Base-by-base conservation (phyloP, 2,888 invertebrate species). In the Sceliomorpha sp. region DNA sequence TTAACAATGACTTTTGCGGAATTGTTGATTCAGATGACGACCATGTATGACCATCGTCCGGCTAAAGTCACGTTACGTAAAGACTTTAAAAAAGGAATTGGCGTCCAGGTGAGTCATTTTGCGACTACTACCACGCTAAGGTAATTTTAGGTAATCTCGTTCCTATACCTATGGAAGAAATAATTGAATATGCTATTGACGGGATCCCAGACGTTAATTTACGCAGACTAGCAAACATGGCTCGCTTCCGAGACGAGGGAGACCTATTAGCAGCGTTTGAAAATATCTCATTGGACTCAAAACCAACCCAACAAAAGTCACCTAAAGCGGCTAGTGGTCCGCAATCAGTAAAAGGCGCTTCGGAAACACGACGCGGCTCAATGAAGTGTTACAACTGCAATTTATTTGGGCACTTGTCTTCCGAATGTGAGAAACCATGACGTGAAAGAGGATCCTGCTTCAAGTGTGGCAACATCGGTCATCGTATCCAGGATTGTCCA, bases 111-210 rank as follows among this genome's bases (percentile, higher is more conserved):
- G 73, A 76, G 31, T 42, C 60, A 14, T 76, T 75, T 7, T 37
- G 42, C n/a, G 42, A 53, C 8, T 73, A 73, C 14, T 66, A 58
- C 29, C 67, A 73, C 44, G 68, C 66, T 4, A 75, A 75, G 42
- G 34, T 63, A 0, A 66, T 59, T 8, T 48, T 68, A 0, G 68
- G 36, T 0, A 71, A 71, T 47, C 42, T 47, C 0, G 55, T 70
- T 1, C 24, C 48, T 1, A 48, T 70, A 5, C 15, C 9, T 7
- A 51, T 58, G 15, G 64, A 64, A 5, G 62, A 74, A 34, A 27
- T 71, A 0, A 26, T 71, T 8, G 69, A 71, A 15, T 71, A 66
- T 12, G 1, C 71, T 4, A 71, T 73, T 9, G 67, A 71, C 2
- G 72, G 64, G 0, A 73, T 73, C 1, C 48, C 55, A 1, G 67